Conservation (phyloP, 2,797 vertebrate species). For the Taenioides sp. region DNA sequence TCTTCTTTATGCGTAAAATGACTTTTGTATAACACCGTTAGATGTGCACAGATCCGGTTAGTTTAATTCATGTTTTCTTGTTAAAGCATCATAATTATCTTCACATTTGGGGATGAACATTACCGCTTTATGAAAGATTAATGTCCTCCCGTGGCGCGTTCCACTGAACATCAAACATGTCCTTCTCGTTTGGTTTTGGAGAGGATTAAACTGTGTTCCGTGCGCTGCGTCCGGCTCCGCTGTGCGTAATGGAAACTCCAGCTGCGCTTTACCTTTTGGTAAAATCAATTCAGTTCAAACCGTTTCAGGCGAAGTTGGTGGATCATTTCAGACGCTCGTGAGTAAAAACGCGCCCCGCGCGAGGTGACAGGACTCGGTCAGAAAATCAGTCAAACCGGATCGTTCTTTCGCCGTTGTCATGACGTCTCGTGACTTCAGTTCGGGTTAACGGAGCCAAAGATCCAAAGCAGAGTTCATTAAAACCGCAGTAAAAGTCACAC, state of each 20-base stretch:
- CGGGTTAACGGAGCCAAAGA: neutral
- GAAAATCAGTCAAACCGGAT: neutral
- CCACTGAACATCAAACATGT: neutral
- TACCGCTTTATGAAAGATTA: neutral
- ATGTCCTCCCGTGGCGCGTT: neutral
- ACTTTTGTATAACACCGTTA: neutral
- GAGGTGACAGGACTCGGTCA: neutral
- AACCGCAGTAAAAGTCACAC: neutral
- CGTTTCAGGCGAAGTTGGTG: neutral
- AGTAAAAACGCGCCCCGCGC: neutral
- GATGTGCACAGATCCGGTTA: neutral
- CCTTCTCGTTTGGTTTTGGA: neutral
- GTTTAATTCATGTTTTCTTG: neutral
- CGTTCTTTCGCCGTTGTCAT: neutral
- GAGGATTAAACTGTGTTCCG: slow-evolving; percentile 45
- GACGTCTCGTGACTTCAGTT: neutral
- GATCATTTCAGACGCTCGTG: neutral
- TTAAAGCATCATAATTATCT: neutral
- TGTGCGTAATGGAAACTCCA: slow-evolving; percentile 68
- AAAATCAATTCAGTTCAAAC: slow-evolving; percentile 36
- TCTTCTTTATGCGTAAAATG: neutral
- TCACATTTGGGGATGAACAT: neutral
- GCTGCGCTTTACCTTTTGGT: slow-evolving; percentile 41
- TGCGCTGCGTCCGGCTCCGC: slow-evolving; percentile 56
- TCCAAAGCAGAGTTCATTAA: neutral